phyloP scores from a whole-genome alignment of 2,888 invertebrate genomes.

The Neoitamus cyanurus region DNA sequence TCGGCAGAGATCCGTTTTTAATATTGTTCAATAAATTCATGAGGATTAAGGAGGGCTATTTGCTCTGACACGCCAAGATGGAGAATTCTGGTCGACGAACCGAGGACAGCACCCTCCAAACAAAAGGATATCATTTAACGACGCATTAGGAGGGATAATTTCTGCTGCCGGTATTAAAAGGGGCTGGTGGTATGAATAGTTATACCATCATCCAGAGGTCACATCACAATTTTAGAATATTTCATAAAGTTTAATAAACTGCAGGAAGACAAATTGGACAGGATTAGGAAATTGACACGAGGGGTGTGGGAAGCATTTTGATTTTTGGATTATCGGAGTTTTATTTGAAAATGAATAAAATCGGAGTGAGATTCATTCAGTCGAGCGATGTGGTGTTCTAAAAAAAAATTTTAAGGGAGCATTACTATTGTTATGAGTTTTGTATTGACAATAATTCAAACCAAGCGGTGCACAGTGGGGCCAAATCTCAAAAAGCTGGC shows the following conservation, averaged over 20 bases:
- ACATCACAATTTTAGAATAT: slow-evolving; percentile 30
- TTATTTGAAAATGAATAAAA: background rate
- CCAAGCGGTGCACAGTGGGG: no score
- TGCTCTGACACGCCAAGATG: slow-evolving; percentile 40
- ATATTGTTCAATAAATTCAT: slow-evolving; percentile 52
- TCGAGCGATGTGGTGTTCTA: no score
- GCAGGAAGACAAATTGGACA: slow-evolving; percentile 10
- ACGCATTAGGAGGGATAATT: slow-evolving; percentile 39
- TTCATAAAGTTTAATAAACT: slow-evolving; percentile 29
- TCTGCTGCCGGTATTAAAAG: background rate
- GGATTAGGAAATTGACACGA: background rate
- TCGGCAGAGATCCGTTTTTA: slow-evolving; percentile 51
- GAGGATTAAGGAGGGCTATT: slow-evolving; percentile 51
- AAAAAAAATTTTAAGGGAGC: no score
- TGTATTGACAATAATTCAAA: no score
- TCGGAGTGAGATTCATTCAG: background rate
- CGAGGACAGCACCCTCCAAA: slow-evolving; percentile 20
- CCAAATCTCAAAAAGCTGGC: no score
- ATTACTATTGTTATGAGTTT: no score
- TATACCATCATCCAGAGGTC: background rate
- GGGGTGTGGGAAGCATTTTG: slow-evolving; percentile 28
- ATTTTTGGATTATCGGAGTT: slow-evolving; percentile 7
- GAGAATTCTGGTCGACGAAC: background rate
- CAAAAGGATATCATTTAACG: slow-evolving; percentile 31
- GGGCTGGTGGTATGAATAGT: slow-evolving; percentile 28